Conservation (phyloP, 2,888 invertebrate species). For the Teinopalpus imperialis region DNA sequence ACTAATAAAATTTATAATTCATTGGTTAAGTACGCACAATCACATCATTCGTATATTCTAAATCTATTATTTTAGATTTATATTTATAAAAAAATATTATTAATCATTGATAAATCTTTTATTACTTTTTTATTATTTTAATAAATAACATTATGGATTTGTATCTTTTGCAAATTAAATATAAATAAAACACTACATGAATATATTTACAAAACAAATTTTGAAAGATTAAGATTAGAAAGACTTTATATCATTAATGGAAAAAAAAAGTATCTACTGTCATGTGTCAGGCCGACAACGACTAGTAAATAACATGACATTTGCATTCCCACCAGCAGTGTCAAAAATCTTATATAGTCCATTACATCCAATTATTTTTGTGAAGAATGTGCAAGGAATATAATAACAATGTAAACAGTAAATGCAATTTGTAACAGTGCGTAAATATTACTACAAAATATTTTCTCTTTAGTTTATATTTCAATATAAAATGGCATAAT, state of each 20-base stretch:
- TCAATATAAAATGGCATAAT: constrained; percentile 10
- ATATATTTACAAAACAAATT: constrained; percentile 8
- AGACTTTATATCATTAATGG: too few relatives aligned
- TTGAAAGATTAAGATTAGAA: too few relatives aligned
- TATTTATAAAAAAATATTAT: neutral
- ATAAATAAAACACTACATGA: constrained; percentile 11
- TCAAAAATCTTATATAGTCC: neutral
- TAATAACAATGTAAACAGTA: neutral
- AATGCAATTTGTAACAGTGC: constrained; percentile 14
- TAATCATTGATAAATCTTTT: neutral
- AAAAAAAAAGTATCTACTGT: too few relatives aligned
- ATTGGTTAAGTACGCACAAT: too few relatives aligned
- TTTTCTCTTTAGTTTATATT: neutral
- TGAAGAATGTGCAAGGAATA: neutral
- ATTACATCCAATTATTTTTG: constrained; percentile 2
- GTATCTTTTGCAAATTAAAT: constrained; percentile 6
- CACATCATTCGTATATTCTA: too few relatives aligned
- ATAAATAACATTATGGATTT: neutral
- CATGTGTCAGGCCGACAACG: neutral
- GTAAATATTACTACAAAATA: constrained; percentile 3
- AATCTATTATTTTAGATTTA: constrained; percentile 1
- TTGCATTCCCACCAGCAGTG: neutral
- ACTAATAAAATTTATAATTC: neutral
- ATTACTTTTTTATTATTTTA: neutral
- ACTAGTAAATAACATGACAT: constrained; percentile 4